Evolutionary conservation across 2,797 vertebrate genomes (phyloP).

Genomic region (Pipistrellus pipistrellus): DNA sequence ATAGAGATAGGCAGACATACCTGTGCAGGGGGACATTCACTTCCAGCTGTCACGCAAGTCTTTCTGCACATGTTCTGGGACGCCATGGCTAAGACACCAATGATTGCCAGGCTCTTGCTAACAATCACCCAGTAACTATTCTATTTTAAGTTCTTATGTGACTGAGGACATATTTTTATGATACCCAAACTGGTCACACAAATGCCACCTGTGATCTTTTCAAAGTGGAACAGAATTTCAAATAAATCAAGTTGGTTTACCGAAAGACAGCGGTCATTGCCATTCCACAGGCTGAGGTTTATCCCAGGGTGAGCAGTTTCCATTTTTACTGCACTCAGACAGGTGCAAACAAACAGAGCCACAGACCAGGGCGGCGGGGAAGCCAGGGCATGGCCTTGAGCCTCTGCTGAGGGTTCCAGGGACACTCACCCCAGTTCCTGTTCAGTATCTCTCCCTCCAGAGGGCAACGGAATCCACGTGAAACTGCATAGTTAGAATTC

Average conservation of each 20-base stretch:
- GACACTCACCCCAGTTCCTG: background rate
- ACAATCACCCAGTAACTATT: conserved; percentile 3
- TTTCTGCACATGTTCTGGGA: conserved; percentile 61
- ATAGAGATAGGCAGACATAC: background rate
- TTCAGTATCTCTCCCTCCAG: background rate
- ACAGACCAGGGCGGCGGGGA: background rate
- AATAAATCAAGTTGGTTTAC: conserved; percentile 69
- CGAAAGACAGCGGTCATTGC: conserved; percentile 69
- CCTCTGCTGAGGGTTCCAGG: background rate
- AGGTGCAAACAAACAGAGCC: conserved; percentile 68
- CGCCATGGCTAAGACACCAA: conserved; percentile 32
- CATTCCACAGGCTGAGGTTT: conserved; percentile 45
- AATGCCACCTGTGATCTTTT: conserved; percentile 68
- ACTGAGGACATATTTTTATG: conserved; percentile 5
- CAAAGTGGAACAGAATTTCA: conserved; percentile 32
- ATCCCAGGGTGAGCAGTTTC: conserved; percentile 45
- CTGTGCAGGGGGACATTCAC: background rate
- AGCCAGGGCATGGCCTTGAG: background rate
- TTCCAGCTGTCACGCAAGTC: conserved; percentile 22
- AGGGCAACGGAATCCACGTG: conserved; percentile 42
- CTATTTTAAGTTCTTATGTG: conserved; percentile 35
- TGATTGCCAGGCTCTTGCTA: conserved; percentile 59
- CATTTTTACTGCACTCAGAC: conserved; percentile 36
- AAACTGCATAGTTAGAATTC: background rate
- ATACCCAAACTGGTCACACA: conserved; percentile 62